These are phyloP conservation scores for Uropsilus gracilis DNA, from an alignment of 2,113 vertebrate genomes.

Conservation along the genomic window DNA sequence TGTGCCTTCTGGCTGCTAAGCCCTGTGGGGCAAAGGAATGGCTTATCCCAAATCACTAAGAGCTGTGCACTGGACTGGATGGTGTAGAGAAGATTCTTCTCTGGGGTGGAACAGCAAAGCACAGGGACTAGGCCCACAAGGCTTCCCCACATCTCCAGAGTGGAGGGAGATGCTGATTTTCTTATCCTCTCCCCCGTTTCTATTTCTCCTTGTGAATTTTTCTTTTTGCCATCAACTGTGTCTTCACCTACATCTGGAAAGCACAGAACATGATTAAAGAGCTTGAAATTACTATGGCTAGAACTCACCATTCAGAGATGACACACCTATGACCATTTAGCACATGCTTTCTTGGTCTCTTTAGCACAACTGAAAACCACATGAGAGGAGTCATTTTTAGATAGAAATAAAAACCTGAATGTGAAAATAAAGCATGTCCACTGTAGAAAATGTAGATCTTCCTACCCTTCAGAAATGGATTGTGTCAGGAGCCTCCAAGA, in stretches of 20 bases:
- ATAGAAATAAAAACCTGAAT: background rate
- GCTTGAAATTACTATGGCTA: background rate
- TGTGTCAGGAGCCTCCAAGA: background rate
- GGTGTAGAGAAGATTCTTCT: background rate
- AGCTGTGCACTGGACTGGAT: background rate
- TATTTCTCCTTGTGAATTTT: background rate
- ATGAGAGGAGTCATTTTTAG: background rate
- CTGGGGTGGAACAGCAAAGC: background rate
- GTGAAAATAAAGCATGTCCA: background rate
- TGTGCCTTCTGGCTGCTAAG: background rate
- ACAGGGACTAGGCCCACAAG: background rate
- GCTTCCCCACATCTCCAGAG: background rate
- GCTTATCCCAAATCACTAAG: background rate
- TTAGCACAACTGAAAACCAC: background rate
- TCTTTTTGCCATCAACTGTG: background rate
- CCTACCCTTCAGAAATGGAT: background rate
- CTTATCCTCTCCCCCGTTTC: background rate
- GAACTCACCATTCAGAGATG: background rate
- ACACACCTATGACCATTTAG: background rate
- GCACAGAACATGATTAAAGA: background rate
- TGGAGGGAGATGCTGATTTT: background rate
- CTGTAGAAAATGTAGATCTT: background rate
- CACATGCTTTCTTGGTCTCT: background rate
- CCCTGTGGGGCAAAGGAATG: background rate
- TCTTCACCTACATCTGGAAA: background rate